Base-by-base conservation (phyloP, 1,140 invertebrate species). In the Pseudobourletiella spinata region DNA sequence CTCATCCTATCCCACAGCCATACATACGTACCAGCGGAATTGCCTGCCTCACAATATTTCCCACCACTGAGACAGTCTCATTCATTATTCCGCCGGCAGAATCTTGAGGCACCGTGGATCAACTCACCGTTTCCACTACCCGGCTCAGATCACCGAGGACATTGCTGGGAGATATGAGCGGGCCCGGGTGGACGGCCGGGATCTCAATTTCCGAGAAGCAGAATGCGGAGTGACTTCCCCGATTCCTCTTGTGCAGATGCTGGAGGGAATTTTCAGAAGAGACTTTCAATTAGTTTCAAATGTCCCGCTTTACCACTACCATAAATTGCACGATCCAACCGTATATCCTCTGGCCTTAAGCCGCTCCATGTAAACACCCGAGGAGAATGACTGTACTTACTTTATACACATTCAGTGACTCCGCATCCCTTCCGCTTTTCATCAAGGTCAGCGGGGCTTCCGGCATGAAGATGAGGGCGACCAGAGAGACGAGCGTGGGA, bases 141-240 rank as follows among this genome's bases (percentile, higher is more conserved):
- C 63, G 57, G n/a, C 51, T 67, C 35, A 70, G 58, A 63, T 70
- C 68, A 35, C 63, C 68, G 48, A 70, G 43, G 2, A 67, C 68
- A 32, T 58, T 70, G 26, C 56, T 65, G 20, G 68, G 68, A 14
- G 35, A 52, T 22, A 59, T 51, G 30, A 43, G 43, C 28, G 61
- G 30, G 6, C 56, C 59, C 4, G 63, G 35, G 28, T 63, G 54
- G 14, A 66, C 25, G 14, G 65, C 52, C 25, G 68, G 68, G 56
- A 70, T 65, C 52, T 70, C 68, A 63, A 70, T 65, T 51, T 70
- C 68, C n/a, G 68, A 64, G 48, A 67, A 61, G 46, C 57, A 65
- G 44, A 70, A 70, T 22, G 63, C 60, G 14, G 54, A 59, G 16
- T 56, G 55, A 28, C 22, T 61, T 24, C 68, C 68, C 26, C 65